These are phyloP conservation scores for Rhagoletis zephyria DNA, from an alignment of 1,140 invertebrate genomes.

Conservation along the genomic window DNA sequence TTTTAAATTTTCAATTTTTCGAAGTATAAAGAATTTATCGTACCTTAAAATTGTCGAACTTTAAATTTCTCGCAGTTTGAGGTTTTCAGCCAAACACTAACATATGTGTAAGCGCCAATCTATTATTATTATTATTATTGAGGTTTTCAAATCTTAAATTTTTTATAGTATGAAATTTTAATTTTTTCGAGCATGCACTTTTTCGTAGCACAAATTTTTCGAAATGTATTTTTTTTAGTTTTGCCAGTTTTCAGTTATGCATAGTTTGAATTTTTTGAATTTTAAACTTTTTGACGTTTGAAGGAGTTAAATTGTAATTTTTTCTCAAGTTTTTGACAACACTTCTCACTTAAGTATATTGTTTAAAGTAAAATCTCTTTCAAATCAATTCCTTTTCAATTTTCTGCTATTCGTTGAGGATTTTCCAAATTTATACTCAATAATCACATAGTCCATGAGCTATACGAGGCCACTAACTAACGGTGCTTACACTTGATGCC, in stretches of 20 bases:
- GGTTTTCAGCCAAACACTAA: too few relatives aligned
- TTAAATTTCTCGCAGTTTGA: too few relatives aligned
- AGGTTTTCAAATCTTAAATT: too few relatives aligned
- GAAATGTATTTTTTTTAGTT: background rate
- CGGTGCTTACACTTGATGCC: conserved; percentile 9
- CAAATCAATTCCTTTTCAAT: background rate
- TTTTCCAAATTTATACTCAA: background rate
- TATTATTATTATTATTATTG: too few relatives aligned
- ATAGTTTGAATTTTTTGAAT: background rate
- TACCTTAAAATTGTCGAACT: too few relatives aligned
- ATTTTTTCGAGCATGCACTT: too few relatives aligned
- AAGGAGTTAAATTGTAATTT: background rate
- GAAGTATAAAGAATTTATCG: too few relatives aligned
- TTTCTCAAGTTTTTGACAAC: background rate
- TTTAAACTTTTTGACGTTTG: background rate
- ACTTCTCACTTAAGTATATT: background rate
- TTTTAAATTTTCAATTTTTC: too few relatives aligned
- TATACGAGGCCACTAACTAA: conserved; percentile 25
- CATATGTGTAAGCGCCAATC: too few relatives aligned
- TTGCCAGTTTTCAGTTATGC: background rate
- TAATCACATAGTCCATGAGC: background rate
- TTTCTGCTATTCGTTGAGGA: background rate
- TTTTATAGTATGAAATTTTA: too few relatives aligned
- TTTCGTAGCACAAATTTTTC: too few relatives aligned
- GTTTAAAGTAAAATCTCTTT: background rate